These are phyloP conservation scores for Metaphire vulgaris DNA, from an alignment of 1,140 invertebrate genomes.

Conservation along the genomic window DNA sequence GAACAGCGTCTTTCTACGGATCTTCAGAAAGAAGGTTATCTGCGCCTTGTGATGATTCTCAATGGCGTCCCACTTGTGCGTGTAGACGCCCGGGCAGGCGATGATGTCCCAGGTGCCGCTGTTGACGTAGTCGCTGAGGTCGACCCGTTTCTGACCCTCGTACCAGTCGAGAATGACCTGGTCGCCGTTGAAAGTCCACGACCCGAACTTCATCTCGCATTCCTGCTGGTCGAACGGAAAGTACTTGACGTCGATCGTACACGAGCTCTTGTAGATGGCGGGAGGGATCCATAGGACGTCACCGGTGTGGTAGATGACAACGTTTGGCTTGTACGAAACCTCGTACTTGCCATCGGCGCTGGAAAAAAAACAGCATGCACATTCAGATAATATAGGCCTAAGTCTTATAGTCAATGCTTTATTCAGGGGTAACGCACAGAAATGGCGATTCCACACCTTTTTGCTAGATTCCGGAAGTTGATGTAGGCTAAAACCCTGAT, in stretches of 20 bases:
- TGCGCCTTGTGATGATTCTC: conserved; percentile 24
- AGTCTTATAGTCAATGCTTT: neutral
- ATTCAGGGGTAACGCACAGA: neutral
- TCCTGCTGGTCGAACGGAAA: conserved; percentile 94
- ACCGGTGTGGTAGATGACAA: conserved; percentile 81
- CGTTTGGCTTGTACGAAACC: conserved; percentile 63
- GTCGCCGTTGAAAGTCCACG: conserved; percentile 95
- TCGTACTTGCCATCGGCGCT: conserved; percentile 75
- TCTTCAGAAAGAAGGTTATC: conserved; percentile 64
- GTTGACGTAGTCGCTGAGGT: conserved; percentile 94
- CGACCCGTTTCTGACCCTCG: conserved; percentile 83
- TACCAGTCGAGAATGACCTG: conserved; percentile 80
- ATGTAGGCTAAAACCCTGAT: too few relatives aligned
- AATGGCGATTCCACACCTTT: too few relatives aligned
- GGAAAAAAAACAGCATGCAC: conserved; percentile 55
- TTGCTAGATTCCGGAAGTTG: too few relatives aligned
- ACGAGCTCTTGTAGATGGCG: conserved; percentile 97
- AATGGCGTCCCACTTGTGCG: conserved; percentile 12
- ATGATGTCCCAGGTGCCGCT: conserved; percentile 99
- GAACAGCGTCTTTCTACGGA: conserved; percentile 93
- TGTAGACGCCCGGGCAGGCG: conserved; percentile 66
- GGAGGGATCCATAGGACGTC: conserved; percentile 95
- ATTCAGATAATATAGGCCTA: too few relatives aligned
- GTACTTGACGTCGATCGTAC: conserved; percentile 91
- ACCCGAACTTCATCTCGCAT: conserved; percentile 90